These are phyloP conservation scores for Plemyria rubiginata DNA, from an alignment of 2,888 invertebrate genomes.

Conservation along the genomic window DNA sequence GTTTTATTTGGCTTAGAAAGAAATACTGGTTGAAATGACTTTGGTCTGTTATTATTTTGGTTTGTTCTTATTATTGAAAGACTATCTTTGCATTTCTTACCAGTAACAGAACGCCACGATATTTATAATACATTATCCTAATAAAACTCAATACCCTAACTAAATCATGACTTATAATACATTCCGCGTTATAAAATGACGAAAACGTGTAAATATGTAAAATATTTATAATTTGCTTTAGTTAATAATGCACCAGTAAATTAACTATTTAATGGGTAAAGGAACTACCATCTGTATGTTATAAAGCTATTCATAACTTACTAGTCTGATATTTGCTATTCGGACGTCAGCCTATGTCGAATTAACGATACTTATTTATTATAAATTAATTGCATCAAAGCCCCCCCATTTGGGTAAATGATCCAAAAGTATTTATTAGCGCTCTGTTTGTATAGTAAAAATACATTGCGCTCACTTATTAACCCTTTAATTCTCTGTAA, in stretches of 20 bases:
- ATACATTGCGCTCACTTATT: constrained; percentile 29
- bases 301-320: constrained; percentile 38
- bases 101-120: constrained; percentile 35
- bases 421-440: constrained; percentile 29
- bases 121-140: constrained; percentile 38
- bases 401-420: constrained; percentile 33
- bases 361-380: constrained; percentile 31
- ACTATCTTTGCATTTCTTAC: constrained; percentile 6
- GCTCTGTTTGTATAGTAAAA: constrained; percentile 27
- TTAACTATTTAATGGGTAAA: constrained; percentile 37
- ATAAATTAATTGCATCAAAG: constrained; percentile 36
- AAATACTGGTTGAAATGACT: constrained; percentile 17
- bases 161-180: constrained; percentile 40
- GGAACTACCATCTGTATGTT: constrained; percentile 42
- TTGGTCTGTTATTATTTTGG: constrained; percentile 4
- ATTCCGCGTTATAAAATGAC: constrained; percentile 44
- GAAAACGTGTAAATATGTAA: constrained; percentile 46
- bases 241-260: constrained; percentile 42
- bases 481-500: constrained; percentile 21
- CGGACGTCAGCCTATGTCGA: constrained; percentile 41
- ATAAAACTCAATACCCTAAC: constrained; percentile 37
- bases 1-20: constrained; percentile 1
- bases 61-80: constrained; percentile 15
- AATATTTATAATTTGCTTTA: constrained; percentile 44
- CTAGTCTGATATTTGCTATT: constrained; percentile 35